Evolutionary conservation across 2,888 invertebrate species (phyloP), one percentile per base, ranked within the genome.

Genomic region (Mesorhabditis sp.): DNA sequence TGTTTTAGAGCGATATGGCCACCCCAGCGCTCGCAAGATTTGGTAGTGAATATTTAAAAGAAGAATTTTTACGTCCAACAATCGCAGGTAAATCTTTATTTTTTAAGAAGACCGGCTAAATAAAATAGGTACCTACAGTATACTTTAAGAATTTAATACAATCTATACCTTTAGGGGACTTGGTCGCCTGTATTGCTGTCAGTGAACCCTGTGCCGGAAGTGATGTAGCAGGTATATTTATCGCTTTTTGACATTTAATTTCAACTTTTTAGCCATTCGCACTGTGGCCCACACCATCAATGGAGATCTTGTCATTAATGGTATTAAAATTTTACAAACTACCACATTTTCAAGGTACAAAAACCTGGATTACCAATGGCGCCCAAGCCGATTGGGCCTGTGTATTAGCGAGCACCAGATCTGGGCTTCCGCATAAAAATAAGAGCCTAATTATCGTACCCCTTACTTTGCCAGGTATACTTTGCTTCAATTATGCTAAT

Each of bases 311-410:
- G 83, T 90, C 13, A 89, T 90, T 62, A 89, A 89, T 79, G 90
- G 89, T 28, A 28, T 28, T 28, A 28, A 28, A 28, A 28, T 28
- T 28, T 28, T 1, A 28, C 28, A 28, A 28, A 28, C 28, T 28
- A 28, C 28, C 1, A 1, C 28, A 28, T 28, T 28, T 28, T 28
- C 2, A 28, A 28, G 28, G 28, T 0, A 86, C 87, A 43, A 90
- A 90, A 80, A 88, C 89, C 89, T 90, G 89, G 89, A 90, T 88
- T 63, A 89, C 89, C 4, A 89, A 88, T 77, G 89, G 88, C 0
- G 80, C 84, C 41, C 80, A 89, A 80, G 89, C 89, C 0, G 89
- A 90, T 81, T 90, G 89, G 89, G 89, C 89, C 83, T 89, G 89
- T 80, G 83, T 89, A 42, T 81, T 90, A 64, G 88, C 87, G 41